These are phyloP conservation scores for Hydrolagus colliei DNA, from an alignment of 2,797 vertebrate genomes.

Conservation along the genomic window DNA sequence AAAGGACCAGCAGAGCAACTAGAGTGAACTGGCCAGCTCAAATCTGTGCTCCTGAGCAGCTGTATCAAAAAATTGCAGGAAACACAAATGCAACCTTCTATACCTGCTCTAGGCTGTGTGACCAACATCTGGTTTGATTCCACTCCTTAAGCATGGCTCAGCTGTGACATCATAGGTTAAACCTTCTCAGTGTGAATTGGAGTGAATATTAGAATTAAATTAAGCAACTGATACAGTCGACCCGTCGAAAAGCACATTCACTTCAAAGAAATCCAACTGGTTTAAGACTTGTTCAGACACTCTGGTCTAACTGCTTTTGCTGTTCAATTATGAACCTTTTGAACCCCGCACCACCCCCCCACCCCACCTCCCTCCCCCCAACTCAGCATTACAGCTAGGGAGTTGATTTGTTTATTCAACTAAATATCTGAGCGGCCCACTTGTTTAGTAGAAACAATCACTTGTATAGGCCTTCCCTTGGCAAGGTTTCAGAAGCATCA, in stretches of 20 bases:
- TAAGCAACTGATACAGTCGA: neutral
- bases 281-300: too few species aligned
- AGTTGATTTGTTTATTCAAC: neutral
- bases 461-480: too few species aligned
- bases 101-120: slow-evolving; percentile 21
- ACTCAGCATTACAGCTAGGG: neutral
- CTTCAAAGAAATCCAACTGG: neutral
- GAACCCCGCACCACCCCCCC: neutral
- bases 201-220: neutral
- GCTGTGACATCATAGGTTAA: slow-evolving; percentile 15
- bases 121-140: slow-evolving; percentile 21
- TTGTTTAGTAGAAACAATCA: neutral
- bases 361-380: too few species aligned
- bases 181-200: neutral
- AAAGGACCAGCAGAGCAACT: neutral
- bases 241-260: neutral
- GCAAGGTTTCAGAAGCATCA: neutral
- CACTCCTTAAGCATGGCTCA: neutral
- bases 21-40: neutral
- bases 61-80: neutral
- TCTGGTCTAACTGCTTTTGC: neutral
- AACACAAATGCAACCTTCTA: neutral
- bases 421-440: neutral
- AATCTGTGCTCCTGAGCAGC: neutral
- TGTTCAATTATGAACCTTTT: slow-evolving; percentile 5